phyloP scores from a whole-genome alignment of 2,888 invertebrate genomes.

The Thecophora atra region DNA sequence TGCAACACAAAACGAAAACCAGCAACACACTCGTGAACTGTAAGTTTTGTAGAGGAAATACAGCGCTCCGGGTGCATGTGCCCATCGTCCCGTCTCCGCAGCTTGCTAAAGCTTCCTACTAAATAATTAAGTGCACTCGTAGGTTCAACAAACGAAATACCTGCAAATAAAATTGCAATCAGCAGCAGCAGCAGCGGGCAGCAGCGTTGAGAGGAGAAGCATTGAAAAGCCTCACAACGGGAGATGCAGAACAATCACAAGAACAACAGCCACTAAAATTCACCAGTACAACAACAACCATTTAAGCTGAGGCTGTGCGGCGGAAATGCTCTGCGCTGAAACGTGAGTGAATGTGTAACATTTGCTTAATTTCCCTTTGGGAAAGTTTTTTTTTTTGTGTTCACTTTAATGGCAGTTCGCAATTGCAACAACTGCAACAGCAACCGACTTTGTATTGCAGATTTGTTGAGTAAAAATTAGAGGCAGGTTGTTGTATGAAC shows the following conservation, averaged over 20 bases:
- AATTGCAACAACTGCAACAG: neutral
- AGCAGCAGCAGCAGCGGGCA: neutral
- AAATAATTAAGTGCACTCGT: conserved; percentile 19
- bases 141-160: neutral
- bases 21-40: neutral
- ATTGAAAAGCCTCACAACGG: neutral
- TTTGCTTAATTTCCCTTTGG: conserved; percentile 30
- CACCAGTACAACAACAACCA: neutral
- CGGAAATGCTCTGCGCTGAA: neutral
- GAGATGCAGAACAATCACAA: neutral
- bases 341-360: neutral
- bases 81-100: neutral
- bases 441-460: neutral
- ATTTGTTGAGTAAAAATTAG: neutral
- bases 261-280: neutral
- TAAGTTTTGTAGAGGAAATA: neutral
- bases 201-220: too few species aligned
- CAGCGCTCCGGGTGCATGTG: too few species aligned
- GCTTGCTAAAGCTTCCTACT: neutral
- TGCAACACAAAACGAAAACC: neutral
- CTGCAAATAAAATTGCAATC: conserved; percentile 18
- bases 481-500: neutral
- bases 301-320: neutral
- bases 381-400: conserved; percentile 1
- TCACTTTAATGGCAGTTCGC: neutral